phyloP scores from a whole-genome alignment of 2,797 vertebrate genomes.

The Chelon auratus region DNA sequence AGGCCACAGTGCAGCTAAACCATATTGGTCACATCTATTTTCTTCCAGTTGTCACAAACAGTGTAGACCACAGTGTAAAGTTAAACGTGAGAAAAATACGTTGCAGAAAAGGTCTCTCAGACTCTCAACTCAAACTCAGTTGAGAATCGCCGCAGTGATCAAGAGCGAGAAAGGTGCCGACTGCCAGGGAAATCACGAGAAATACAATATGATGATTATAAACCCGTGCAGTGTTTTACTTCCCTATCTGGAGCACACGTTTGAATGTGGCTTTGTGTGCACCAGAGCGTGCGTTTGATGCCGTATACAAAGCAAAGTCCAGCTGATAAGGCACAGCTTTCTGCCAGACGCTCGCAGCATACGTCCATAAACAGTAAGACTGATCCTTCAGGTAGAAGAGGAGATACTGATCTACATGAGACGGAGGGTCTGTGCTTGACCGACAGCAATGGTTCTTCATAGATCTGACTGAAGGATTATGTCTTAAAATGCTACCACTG shows the following conservation, averaged over 20 bases:
- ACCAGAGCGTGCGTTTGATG: background rate
- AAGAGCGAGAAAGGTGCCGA: too few relatives aligned
- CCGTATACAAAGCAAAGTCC: conserved; percentile 47
- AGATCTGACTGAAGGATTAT: background rate
- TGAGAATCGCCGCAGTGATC: too few relatives aligned
- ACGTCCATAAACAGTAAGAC: background rate
- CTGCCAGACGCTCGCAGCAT: background rate
- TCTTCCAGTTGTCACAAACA: too few relatives aligned
- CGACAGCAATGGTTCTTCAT: background rate
- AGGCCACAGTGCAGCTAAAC: too few relatives aligned
- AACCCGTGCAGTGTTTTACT: background rate
- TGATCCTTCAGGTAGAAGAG: background rate
- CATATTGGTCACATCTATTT: too few relatives aligned
- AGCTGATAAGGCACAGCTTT: conserved; percentile 28
- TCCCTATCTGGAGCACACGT: background rate
- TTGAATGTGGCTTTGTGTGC: background rate
- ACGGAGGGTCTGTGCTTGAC: background rate
- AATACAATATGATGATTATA: background rate
- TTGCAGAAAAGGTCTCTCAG: too few relatives aligned
- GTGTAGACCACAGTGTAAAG: too few relatives aligned
- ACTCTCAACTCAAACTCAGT: too few relatives aligned
- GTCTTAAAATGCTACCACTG: background rate
- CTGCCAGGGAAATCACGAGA: too few relatives aligned
- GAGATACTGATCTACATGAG: background rate
- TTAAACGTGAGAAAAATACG: too few relatives aligned